phyloP scores from a whole-genome alignment of 53 echinoderm and acorn worm species.

The Patiria pectinifera region DNA sequence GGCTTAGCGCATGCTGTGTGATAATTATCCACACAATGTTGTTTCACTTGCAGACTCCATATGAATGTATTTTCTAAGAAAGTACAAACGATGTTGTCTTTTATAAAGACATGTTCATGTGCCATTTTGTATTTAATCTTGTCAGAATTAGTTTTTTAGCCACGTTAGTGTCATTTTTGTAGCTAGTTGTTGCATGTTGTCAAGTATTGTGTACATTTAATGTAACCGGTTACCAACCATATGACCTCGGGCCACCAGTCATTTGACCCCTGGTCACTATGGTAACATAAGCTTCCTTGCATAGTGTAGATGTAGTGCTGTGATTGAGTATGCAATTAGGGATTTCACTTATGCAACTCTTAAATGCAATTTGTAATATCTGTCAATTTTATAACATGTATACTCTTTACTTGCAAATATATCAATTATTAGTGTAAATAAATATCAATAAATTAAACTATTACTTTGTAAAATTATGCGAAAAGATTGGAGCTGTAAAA shows the following conservation, averaged over 20 bases:
- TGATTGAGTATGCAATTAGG: too few relatives aligned
- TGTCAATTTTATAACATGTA: too few relatives aligned
- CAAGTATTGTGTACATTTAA: neutral
- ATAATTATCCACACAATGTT: neutral
- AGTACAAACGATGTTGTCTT: conserved; percentile 49
- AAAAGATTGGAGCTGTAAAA: neutral
- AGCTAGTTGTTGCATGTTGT: neutral
- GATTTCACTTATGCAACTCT: too few relatives aligned
- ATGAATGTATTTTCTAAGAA: conserved; percentile 36
- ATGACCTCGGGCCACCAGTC: neutral
- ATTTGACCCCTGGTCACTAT: neutral
- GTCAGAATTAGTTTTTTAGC: neutral
- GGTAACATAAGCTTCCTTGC: neutral
- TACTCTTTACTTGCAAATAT: too few relatives aligned
- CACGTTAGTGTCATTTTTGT: neutral
- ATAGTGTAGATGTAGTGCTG: neutral
- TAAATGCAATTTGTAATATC: too few relatives aligned
- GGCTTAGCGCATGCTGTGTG: neutral
- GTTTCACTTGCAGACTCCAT: neutral
- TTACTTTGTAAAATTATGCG: neutral
- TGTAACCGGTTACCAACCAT: neutral
- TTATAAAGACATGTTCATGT: conserved; percentile 41
- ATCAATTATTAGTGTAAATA: too few relatives aligned
- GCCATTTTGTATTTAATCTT: neutral
- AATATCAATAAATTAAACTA: too few relatives aligned